These are phyloP conservation scores for Mus pahari DNA, from an alignment of 2,113 vertebrate species.

Conservation along the genomic window DNA sequence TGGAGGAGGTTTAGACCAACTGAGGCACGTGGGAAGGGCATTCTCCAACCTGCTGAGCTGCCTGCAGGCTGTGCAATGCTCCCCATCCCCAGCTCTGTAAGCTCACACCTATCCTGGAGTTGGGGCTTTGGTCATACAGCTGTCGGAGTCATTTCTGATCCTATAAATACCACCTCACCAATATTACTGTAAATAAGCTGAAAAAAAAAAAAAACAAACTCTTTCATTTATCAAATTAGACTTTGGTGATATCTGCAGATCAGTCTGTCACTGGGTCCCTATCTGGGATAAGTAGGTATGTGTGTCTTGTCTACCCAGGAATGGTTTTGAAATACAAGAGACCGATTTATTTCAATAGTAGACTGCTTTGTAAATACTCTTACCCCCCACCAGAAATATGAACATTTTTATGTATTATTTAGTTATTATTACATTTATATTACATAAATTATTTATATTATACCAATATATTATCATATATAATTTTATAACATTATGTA, in stretches of 20 bases:
- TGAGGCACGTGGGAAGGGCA: not conserved
- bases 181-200: not conserved
- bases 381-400: not conserved
- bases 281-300: not conserved
- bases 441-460: too few relatives aligned
- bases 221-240: not conserved
- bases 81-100: not conserved
- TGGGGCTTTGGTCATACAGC: not conserved
- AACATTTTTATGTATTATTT: too few relatives aligned
- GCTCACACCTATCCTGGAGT: not conserved
- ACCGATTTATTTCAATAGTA: not conserved
- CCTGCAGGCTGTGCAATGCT: not conserved
- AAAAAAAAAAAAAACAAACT: not conserved
- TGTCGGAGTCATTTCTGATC: not conserved
- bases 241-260: not conserved
- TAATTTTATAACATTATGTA: too few relatives aligned
- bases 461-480: too few relatives aligned
- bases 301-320: not conserved
- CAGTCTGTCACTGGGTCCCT: too few relatives aligned
- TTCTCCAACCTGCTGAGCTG: not conserved
- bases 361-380: too few relatives aligned
- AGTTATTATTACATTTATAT: too few relatives aligned
- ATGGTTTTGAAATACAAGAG: not conserved
- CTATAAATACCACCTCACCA: not conserved
- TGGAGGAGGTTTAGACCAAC: not conserved